Evolutionary conservation across 2,888 invertebrate genomes (phyloP), one percentile per base, ranked within the genome.

Genomic region (Coelopa pilipes): DNA sequence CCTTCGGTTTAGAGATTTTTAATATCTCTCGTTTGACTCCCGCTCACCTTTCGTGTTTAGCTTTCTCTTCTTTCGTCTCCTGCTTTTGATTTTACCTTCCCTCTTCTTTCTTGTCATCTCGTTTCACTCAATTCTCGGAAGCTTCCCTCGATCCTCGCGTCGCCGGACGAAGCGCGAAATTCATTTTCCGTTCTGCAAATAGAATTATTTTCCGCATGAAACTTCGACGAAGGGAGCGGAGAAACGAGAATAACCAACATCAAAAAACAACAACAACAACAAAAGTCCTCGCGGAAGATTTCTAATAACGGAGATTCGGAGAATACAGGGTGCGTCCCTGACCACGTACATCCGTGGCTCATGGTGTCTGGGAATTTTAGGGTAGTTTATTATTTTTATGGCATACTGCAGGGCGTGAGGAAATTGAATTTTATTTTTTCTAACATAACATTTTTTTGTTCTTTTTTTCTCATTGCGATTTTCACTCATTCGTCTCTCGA

Each of bases 171-270:
- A 9, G 10, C 53, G 13, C n/a, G 13, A 34, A 34, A 66, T 66
- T 17, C 66, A 66, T 66, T 66, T 66, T 46, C 63, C 49, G 19
- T 57, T 57, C 46, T 66, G 50, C 57, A 69, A 69, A 57, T 57
- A 46, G 13, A 69, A 57, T 69, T 69, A 46, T 69, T 69, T 57
- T 69, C 69, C 69, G 57, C 69, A 34, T 69, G 69, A 69, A 34
- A 17, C 55, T 66, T 11, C 45, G 46, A 17, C 34, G 63, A 17
- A 11, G 45, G 17, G 17, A 63, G 17, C 11, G 17, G 10, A 46
- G 46, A 46, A 13, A 62, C 15, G 4, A 9, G 12, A 45, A 34
- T 34, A 2, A 34, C 34, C 34, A 34, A 34, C 34, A 34, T 4
- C 34, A 34, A 34, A 2, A 34, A 34, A 63, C 11, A 63, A 46